A percentile compares a stretch with the other conserved stretches of the same genome.
These are phyloP conservation scores for Trachelus tabidus DNA, from an alignment of 2,888 invertebrate species.

Conservation along the genomic window DNA sequence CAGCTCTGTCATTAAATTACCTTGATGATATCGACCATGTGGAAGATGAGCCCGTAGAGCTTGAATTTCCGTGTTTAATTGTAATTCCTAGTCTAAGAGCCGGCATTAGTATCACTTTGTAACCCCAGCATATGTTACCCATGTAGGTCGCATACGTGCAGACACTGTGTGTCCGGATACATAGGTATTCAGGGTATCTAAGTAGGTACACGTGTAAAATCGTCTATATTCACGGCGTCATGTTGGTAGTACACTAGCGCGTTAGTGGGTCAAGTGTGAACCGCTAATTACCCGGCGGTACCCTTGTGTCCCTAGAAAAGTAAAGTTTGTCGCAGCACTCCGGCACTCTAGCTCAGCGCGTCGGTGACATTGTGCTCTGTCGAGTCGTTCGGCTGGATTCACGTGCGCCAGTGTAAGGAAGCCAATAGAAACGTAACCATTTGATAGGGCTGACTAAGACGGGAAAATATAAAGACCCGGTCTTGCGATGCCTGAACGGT, in stretches of 20 bases:
- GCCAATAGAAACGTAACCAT: neutral
- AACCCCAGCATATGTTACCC: neutral
- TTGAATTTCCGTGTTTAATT: neutral
- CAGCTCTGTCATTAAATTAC: neutral
- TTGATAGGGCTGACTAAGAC: neutral
- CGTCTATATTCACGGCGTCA: constrained; percentile 1
- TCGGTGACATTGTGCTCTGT: neutral
- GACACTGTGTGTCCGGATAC: neutral
- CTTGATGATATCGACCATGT: neutral
- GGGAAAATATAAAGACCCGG: neutral
- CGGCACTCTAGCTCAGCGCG: neutral
- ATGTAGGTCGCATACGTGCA: neutral
- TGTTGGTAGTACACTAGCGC: neutral
- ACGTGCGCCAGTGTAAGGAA: neutral
- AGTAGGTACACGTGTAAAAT: neutral
- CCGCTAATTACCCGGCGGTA: constrained; percentile 46
- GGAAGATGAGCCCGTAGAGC: neutral
- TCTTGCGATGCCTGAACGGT: neutral
- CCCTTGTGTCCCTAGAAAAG: constrained; percentile 23
- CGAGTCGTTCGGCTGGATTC: neutral
- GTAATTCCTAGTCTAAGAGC: neutral
- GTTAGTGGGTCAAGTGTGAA: constrained; percentile 51
- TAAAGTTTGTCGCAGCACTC: neutral
- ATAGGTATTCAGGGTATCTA: neutral
- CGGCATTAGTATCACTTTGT: neutral